Evolutionary conservation across 2,888 invertebrate species (phyloP).

Genomic region (Chamaedrilus cognettii): DNA sequence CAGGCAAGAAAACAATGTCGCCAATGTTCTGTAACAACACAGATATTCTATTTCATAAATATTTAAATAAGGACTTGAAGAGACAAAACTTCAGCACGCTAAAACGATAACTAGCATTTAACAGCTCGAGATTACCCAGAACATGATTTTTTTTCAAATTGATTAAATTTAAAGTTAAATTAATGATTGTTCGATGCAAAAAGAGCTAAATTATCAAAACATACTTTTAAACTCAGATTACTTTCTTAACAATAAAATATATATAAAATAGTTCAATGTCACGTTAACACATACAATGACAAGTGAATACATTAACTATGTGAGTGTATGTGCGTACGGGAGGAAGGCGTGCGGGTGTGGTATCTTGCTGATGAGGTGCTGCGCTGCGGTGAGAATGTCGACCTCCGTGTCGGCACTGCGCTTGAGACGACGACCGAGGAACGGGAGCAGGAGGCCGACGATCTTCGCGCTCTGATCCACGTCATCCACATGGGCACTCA

Average conservation of each 20-base stretch:
- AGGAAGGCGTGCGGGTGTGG: slow-evolving; percentile 70
- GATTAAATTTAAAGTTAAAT: no score
- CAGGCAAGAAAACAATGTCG: slow-evolving; percentile 74
- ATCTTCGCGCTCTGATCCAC: slow-evolving; percentile 44
- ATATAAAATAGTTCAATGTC: no score
- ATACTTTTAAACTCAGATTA: no score
- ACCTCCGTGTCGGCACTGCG: slow-evolving; percentile 43
- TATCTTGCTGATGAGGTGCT: slow-evolving; percentile 75
- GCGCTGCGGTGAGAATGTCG: slow-evolving; percentile 70
- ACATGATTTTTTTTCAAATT: no score
- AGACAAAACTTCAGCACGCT: no score
- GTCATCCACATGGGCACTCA: slow-evolving; percentile 50
- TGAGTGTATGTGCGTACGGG: slow-evolving; percentile 59
- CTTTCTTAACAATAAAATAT: no score
- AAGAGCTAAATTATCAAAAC: no score
- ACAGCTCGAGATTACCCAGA: no score
- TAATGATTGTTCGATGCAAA: no score
- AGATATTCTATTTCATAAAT: neutral
- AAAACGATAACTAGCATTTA: no score
- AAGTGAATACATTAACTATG: no score
- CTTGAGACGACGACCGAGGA: slow-evolving; percentile 39
- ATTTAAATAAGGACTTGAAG: no score
- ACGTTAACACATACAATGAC: neutral
- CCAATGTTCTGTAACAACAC: slow-evolving; percentile 60
- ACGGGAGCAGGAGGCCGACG: slow-evolving; percentile 49